A percentile compares a stretch with the other conserved stretches of the same genome.
phyloP scores from a whole-genome alignment of 1,140 invertebrate genomes.

The Heterodera schachtii region DNA sequence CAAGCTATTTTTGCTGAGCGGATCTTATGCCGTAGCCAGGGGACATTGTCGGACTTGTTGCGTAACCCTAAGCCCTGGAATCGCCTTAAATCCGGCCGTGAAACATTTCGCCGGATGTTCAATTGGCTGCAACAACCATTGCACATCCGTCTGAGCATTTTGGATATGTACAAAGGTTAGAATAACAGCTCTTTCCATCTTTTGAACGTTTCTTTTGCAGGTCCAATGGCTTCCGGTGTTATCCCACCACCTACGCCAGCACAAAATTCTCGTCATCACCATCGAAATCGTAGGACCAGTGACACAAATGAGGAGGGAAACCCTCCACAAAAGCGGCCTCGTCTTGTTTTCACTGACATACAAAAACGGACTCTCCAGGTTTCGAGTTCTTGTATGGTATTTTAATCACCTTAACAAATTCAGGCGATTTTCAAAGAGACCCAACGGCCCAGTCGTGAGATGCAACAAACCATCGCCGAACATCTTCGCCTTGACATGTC shows the following conservation, averaged over 20 bases:
- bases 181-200: neutral
- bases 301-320: conserved; percentile 44
- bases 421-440: conserved; percentile 81
- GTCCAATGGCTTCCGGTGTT: conserved; percentile 42
- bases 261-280: conserved; percentile 58
- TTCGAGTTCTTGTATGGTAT: too few species aligned
- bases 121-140: conserved; percentile 66
- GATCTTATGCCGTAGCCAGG: conserved; percentile 64
- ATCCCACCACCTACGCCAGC: conserved; percentile 61
- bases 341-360: conserved; percentile 99
- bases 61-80: conserved; percentile 66
- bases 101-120: conserved; percentile 65
- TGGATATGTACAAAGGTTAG: conserved; percentile 64
- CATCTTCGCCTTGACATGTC: conserved; percentile 95
- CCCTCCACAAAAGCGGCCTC: conserved; percentile 85
- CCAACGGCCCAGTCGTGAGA: conserved; percentile 97
- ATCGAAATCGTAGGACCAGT: conserved; percentile 23
- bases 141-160: conserved; percentile 56
- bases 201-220: conserved; percentile 7
- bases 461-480: conserved; percentile 98
- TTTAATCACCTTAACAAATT: conserved; percentile 18
- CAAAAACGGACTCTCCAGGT: conserved; percentile 87
- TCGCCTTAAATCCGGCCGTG: conserved; percentile 65
- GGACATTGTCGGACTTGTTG: conserved; percentile 65
- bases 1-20: conserved; percentile 66